Base-by-base conservation (phyloP, 2,113 vertebrate genomes). In the Bubo blakistoni region DNA sequence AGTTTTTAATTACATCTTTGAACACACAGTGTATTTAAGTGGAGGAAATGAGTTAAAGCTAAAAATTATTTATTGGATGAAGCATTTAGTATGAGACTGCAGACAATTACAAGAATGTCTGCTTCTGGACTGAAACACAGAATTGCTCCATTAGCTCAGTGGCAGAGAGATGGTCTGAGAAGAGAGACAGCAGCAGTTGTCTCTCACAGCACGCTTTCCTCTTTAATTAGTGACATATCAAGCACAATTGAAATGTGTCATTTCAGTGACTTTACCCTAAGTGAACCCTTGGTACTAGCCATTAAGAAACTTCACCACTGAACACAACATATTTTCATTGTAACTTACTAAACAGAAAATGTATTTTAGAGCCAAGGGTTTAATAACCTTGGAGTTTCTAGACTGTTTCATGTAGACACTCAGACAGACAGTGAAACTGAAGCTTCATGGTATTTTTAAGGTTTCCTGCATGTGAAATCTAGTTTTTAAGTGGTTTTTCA, bases 21-120 rank as follows among this genome's bases (percentile, higher is more conserved):
- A 93, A 82, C 22, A 57, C 57, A 86, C 76, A 78, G 47, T 59
- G 26, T 22, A 86, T 86, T 66, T 63, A 95, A 97, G 55, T 32
- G 34, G 63, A 96, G 90, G 96, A 96, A 96, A 97, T 88, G 16
- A 93, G 88, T 90, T 90, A 71, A 94, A 92, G 36, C 52, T 94
- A 90, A 86, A 92, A 89, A 82, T 67, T 91, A 78, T 73, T 90
- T 94, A 95, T 88, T 90, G 61, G 47, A 88, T 84, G 92, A 91
- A 86, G 25, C 67, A 90, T 88, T 96, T 84, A 67, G 55, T n/a
- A 91, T 42, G 72, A 92, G 67, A 71, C 57, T 79, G 82, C 46
- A 96, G 90, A 71, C 82, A 92, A 92, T 96, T 96, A 86, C 26
- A 96, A 76, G 55, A 86, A 84, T 84, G 46, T 81, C 71, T 93